phyloP scores from a whole-genome alignment of 2,888 invertebrate genomes.

The Sphaeridia pumilis region DNA sequence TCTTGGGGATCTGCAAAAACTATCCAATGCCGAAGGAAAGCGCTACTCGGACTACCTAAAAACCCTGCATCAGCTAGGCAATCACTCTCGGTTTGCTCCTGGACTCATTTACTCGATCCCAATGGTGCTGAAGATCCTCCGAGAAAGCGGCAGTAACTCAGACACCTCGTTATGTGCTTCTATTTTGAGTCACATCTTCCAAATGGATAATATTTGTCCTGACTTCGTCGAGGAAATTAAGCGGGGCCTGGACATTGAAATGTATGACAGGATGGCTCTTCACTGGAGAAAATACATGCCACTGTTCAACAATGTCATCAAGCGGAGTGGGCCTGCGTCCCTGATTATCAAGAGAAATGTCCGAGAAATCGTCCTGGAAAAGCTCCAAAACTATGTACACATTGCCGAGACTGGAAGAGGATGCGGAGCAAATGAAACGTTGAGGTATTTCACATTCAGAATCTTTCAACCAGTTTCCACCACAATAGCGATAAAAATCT shows the following conservation, averaged over 20 bases:
- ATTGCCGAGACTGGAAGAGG: conserved; percentile 15
- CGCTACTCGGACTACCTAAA: conserved; percentile 5
- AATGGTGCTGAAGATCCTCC: background rate
- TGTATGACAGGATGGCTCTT: background rate
- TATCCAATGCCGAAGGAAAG: too few species aligned
- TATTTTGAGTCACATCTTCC: background rate
- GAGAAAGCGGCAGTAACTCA: background rate
- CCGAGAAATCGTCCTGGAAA: conserved; percentile 8
- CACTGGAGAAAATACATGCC: background rate
- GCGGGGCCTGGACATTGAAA: conserved; percentile 7
- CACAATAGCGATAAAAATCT: too few species aligned
- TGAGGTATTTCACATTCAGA: conserved; percentile 12
- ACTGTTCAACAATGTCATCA: background rate
- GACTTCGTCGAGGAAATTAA: background rate
- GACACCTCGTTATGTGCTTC: background rate
- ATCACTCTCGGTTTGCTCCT: background rate
- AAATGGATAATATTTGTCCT: background rate
- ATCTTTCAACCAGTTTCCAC: too few species aligned
- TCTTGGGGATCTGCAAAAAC: too few species aligned
- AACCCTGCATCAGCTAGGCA: background rate
- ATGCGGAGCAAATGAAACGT: conserved; percentile 13
- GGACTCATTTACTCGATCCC: background rate
- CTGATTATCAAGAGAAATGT: background rate
- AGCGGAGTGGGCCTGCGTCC: background rate
- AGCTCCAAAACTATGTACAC: conserved; percentile 10